phyloP scores from a whole-genome alignment of 2,797 vertebrate genomes.

The Salmo trutta region DNA sequence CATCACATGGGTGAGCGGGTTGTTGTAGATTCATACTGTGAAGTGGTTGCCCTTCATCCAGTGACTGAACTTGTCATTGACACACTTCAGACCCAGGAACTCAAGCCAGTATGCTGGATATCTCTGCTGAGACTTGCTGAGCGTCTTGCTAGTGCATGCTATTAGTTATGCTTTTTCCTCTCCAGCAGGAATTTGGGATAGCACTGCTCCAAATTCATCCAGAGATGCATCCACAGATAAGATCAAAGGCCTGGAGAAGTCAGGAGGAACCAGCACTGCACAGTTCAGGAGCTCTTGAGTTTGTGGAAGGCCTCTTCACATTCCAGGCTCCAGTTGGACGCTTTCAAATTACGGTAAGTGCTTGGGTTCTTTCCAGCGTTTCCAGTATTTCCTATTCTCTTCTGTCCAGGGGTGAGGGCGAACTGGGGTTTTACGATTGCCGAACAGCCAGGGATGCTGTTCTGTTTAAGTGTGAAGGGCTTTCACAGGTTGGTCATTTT shows the following conservation, averaged over 20 bases:
- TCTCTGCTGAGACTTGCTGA: conserved; percentile 3
- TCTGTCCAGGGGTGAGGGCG: not conserved
- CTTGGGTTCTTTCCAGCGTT: not conserved
- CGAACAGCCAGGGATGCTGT: conserved; percentile 17
- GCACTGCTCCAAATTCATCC: not conserved
- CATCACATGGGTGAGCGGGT: conserved; percentile 7
- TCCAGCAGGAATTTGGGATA: conserved; percentile 2
- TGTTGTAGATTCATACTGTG: not conserved
- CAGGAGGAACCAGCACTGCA: conserved; percentile 6
- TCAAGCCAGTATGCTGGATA: not conserved
- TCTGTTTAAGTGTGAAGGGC: conserved; percentile 12
- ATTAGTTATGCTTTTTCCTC: conserved; percentile 2
- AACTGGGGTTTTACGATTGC: conserved; percentile 10
- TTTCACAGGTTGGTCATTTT: conserved; percentile 16
- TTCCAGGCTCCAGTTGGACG: not conserved
- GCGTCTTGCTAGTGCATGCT: not conserved
- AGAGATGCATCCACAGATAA: conserved; percentile 18
- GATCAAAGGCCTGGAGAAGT: conserved; percentile 16
- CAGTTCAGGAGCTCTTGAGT: conserved; percentile 4
- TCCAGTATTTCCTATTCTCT: not conserved
- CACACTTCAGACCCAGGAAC: conserved; percentile 4
- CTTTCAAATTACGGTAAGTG: not conserved
- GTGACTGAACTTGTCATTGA: conserved; percentile 1
- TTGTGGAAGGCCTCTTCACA: not conserved
- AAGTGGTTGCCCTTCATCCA: not conserved